Evolutionary conservation across 2,797 vertebrate genomes (phyloP).

Genomic region (Phrynocephalus forsythii): DNA sequence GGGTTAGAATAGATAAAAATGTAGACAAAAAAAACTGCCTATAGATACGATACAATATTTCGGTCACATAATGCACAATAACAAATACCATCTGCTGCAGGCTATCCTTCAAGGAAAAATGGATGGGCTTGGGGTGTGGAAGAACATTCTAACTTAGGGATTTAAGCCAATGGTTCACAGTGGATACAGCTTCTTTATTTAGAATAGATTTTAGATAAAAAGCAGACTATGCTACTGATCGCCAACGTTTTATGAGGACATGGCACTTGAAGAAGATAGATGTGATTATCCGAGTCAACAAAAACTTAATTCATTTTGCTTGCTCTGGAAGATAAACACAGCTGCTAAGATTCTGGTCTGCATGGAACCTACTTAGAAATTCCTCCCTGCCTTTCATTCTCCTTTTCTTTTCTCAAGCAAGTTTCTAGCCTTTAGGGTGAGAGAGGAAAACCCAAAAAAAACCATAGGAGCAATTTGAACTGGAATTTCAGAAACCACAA

Average conservation of each 20-base stretch:
- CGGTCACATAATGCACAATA: too few relatives aligned
- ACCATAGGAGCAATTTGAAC: conserved; percentile 34
- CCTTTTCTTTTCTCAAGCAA: conserved; percentile 11
- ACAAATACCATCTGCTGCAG: too few relatives aligned
- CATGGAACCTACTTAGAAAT: conserved; percentile 15
- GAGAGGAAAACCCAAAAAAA: conserved; percentile 33
- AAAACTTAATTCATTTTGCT: conserved; percentile 6
- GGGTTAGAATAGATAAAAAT: not conserved
- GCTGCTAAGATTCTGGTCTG: conserved; percentile 13
- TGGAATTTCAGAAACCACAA: conserved; percentile 38
- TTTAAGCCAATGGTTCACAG: too few relatives aligned
- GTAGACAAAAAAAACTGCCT: not conserved
- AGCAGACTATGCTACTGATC: too few relatives aligned
- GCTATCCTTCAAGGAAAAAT: too few relatives aligned
- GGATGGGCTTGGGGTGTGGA: too few relatives aligned
- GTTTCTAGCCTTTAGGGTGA: conserved; percentile 50
- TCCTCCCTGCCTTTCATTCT: conserved; percentile 27
- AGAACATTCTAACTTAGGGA: too few relatives aligned
- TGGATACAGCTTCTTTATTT: too few relatives aligned
- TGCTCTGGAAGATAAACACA: conserved; percentile 3
- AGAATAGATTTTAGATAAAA: too few relatives aligned
- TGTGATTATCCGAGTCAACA: not conserved
- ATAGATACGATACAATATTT: too few relatives aligned
- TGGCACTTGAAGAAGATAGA: not conserved
- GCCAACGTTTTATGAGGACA: too few relatives aligned